A percentile compares a stretch with the other conserved stretches of the same genome.
These are phyloP conservation scores for Chloroclysta siterata DNA, from an alignment of 2,888 invertebrate species.

Conservation along the genomic window DNA sequence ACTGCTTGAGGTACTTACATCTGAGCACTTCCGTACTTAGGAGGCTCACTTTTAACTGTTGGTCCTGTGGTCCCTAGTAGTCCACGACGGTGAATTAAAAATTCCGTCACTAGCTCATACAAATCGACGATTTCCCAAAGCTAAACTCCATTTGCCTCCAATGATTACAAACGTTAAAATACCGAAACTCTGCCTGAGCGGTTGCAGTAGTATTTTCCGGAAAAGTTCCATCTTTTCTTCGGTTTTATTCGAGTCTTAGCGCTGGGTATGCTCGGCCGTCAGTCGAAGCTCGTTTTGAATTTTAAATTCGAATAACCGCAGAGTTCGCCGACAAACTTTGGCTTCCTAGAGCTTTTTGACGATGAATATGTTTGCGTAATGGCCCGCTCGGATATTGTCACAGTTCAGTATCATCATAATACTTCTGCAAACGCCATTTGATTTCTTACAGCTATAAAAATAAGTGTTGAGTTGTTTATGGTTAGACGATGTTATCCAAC, in stretches of 20 bases:
- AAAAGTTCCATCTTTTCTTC: slow-evolving; percentile 53
- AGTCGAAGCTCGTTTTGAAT: slow-evolving; percentile 56
- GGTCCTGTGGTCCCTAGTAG: no score
- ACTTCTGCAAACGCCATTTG: slow-evolving; percentile 42
- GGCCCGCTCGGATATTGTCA: slow-evolving; percentile 46
- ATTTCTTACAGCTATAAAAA: slow-evolving; percentile 50
- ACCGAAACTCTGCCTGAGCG: slow-evolving; percentile 46
- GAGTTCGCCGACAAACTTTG: slow-evolving; percentile 55
- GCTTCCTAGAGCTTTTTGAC: slow-evolving; percentile 49
- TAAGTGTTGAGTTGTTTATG: slow-evolving; percentile 29
- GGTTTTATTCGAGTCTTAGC: slow-evolving; percentile 61
- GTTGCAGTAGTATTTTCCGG: slow-evolving; percentile 58
- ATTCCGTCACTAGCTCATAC: no score
- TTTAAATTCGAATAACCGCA: slow-evolving; percentile 67
- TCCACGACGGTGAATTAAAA: no score
- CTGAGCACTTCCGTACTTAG: no score
- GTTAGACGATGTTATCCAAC: neutral
- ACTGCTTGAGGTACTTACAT: no score
- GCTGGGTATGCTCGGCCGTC: slow-evolving; percentile 49
- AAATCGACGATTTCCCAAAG: no score
- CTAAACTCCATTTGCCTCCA: slow-evolving; percentile 41
- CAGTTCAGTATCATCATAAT: slow-evolving; percentile 26
- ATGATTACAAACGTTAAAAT: slow-evolving; percentile 50
- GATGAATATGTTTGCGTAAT: slow-evolving; percentile 60
- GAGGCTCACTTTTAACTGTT: no score